Percentiles rank a stretch among this genome's conserved stretches.
phyloP scores from a whole-genome alignment of 2,797 vertebrate species.

The Triplophysa yarkandensis region DNA sequence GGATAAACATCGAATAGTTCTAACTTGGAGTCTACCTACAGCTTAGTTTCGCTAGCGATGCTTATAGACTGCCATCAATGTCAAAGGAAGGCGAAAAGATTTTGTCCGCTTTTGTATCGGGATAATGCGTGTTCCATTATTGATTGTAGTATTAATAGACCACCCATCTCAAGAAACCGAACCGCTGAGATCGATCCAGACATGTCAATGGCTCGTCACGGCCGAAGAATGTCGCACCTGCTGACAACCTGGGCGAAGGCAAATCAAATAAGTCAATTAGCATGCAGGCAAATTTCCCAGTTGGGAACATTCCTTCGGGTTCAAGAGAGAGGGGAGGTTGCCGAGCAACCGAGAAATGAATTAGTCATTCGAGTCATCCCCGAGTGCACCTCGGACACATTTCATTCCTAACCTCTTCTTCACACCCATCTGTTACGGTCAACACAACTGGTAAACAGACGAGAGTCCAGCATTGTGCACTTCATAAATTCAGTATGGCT shows the following conservation, averaged over 20 bases:
- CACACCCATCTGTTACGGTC: slow-evolving; percentile 40
- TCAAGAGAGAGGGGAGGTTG: slow-evolving; percentile 43
- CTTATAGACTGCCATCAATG: slow-evolving; percentile 16
- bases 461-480: slow-evolving; percentile 21
- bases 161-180: slow-evolving; percentile 37
- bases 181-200: slow-evolving; percentile 47
- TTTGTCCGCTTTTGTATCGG: slow-evolving; percentile 36
- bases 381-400: slow-evolving; percentile 44
- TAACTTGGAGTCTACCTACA: slow-evolving; percentile 16
- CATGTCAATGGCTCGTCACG: slow-evolving; percentile 50
- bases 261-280: slow-evolving; percentile 56
- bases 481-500: slow-evolving; percentile 50
- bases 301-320: slow-evolving; percentile 24
- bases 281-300: slow-evolving; percentile 42
- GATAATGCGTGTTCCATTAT: slow-evolving; percentile 42
- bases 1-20: slow-evolving; percentile 5
- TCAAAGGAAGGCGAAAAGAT: slow-evolving; percentile 10
- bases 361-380: slow-evolving; percentile 49
- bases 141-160: slow-evolving; percentile 51
- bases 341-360: slow-evolving; percentile 48
- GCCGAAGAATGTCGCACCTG: slow-evolving; percentile 48
- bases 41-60: slow-evolving; percentile 14
- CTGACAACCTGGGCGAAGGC: slow-evolving; percentile 17
- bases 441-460: slow-evolving; percentile 44
- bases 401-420: slow-evolving; percentile 37